Evolutionary conservation across 2,113 vertebrate genomes (phyloP), one percentile per base, ranked within the genome.

Genomic region (Diphyllodes magnificus): DNA sequence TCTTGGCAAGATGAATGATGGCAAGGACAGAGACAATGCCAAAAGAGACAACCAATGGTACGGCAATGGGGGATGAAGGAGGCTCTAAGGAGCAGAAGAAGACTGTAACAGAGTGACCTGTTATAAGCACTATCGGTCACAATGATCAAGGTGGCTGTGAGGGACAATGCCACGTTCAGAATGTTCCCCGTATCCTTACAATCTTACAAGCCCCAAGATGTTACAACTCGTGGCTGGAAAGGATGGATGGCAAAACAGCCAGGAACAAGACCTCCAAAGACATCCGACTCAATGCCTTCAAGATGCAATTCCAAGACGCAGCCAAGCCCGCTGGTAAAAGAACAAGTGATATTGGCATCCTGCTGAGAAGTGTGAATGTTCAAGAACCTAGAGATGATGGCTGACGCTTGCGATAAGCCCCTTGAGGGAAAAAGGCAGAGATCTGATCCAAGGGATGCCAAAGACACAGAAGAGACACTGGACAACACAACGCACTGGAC

Each of bases 401-500:
- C 10, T 1, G 3, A n/a, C 0, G 1, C 9, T n/a, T n/a, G 6
- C 6, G 1, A 31, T 13, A 20, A 31, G 53, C 10, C 53, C 30
- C 18, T 31, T 20, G 30, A 31, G 11, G 30, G 7, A 1, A 31
- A 54, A 54, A 31, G 30, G 30, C 17, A 31, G 7, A 54, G 9
- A 54, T 12, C 51, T 54, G 51, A 54, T 31, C 51, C 30, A 54
- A 54, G 30, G 17, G 51, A 54, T 12, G 16, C 51, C 28, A 54
- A 19, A 20, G 11, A 54, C 28, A 53, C 50, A 50, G 50, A 51
- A 51, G 5, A 51, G 15, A 51, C 50, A 31, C 53, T 7, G 17
- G 42, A 44, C 30, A 44, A 49, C 23, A 61, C 33, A 9, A n/a
- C 20, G 23, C 13, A 64, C 20, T 7, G 17, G 42, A 44, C 30